Evolutionary conservation across 92 coral and sea anemone genomes (phyloP), one percentile per base, ranked within the genome.

Genomic region (Pocillopora meandrina): DNA sequence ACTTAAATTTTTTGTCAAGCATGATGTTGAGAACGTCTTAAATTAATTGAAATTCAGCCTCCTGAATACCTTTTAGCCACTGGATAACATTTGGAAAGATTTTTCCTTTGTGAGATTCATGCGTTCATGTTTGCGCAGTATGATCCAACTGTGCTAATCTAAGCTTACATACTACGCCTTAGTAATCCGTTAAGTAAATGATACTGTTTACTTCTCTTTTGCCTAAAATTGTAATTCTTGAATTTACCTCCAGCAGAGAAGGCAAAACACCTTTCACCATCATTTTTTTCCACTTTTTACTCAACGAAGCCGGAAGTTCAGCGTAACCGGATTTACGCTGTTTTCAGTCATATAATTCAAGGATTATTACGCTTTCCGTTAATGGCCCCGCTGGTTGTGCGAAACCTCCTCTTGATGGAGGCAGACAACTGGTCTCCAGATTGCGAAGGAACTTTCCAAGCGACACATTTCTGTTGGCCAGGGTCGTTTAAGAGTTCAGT

Each of bases 281-380:
- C 74, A 70, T 70, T 15, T 16, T 10, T 12, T 70, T 34, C 42
- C 56, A 8, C 20, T 33, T 70, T 34, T 55, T 70, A 55, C 33
- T 70, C 34, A 70, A 14, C 52, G 74, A 70, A 36, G 74, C 74
- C 74, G 74, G 74, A 33, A 70, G 72, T 70, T 55, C 74, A 55
- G 18, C 35, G 42, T 49, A 70, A 70, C 56, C n/a, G 74, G 8
- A 42, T 42, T 42, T 42, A 52, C 14, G 17, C 55, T 2, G 15
- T 34, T 49, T 70, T 35, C n/a, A 12, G 74, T 15, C 74, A 14
- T 5, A 8, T 55, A 0, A 36, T 70, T 70, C 74, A 70, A 34
- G 74, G 74, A 70, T 70, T 70, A 16, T 19, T 4, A 49, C 20
- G 56, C 42, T 70, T 70, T 36, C 74, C 55, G 74, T 34, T 70